These are phyloP conservation scores for Siderastrea radians DNA, from an alignment of 92 coral and sea anemone species.

Conservation along the genomic window DNA sequence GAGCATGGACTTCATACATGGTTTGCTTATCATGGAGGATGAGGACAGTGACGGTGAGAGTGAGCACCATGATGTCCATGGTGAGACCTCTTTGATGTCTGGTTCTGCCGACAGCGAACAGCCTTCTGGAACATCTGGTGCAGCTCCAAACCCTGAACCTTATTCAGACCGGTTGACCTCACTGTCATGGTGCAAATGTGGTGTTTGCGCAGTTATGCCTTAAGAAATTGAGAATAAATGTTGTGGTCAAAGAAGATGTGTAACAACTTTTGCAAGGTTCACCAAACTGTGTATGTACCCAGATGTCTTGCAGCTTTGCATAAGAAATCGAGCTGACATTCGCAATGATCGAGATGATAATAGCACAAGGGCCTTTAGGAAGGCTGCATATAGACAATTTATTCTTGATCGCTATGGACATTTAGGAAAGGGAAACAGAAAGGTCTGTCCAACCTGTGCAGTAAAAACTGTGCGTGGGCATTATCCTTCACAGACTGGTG, in stretches of 20 bases:
- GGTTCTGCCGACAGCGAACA: too few species aligned
- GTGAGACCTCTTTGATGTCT: too few species aligned
- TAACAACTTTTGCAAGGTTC: constrained; percentile 35
- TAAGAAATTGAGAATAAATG: constrained; percentile 49
- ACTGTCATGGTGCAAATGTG: constrained; percentile 20
- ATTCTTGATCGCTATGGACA: constrained; percentile 43
- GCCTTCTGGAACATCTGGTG: not conserved
- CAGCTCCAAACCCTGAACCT: not conserved
- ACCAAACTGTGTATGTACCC: constrained; percentile 64
- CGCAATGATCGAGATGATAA: constrained; percentile 69
- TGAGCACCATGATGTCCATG: too few species aligned
- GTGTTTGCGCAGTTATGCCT: not conserved
- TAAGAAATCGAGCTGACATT: constrained; percentile 40
- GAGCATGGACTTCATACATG: not conserved
- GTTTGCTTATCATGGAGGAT: not conserved
- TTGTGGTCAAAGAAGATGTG: constrained; percentile 33
- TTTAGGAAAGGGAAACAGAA: constrained; percentile 59
- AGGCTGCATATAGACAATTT: constrained; percentile 59
- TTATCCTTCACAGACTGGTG: constrained; percentile 41
- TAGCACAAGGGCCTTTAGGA: constrained; percentile 61
- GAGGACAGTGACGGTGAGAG: not conserved
- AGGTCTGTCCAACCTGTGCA: constrained; percentile 67
- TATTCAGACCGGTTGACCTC: not conserved
- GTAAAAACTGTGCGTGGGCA: constrained; percentile 29
- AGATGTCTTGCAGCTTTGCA: constrained; percentile 62